Evolutionary conservation across 2,113 vertebrate species (phyloP), one percentile per base, ranked within the genome.

Genomic region (Aegithalos caudatus): DNA sequence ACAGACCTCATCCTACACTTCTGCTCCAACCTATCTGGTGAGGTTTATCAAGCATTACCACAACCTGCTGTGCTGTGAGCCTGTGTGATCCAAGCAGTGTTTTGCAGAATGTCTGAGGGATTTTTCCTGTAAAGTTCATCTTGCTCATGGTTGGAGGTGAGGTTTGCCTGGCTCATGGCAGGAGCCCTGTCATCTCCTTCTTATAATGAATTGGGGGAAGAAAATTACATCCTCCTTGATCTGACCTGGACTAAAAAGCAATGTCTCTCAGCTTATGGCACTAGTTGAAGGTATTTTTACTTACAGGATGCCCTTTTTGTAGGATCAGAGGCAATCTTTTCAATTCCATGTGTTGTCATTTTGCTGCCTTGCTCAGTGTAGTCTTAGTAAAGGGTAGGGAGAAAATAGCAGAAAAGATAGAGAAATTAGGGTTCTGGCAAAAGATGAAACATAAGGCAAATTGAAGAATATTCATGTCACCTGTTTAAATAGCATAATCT

Each of bases 11-110:
- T 47, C 38, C 80, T 78, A 2, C 12, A 6, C 17, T 40, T 83
- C 29, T 81, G 61, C 48, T 71, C 42, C 35, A 66, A 0, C 6
- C 24, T 22, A 0, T 33, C 9, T 65, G 37, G 11, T 0, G 8
- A 77, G 33, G 29, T 56, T 81, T 81, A 35, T 73, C 23, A 5
- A 66, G 51, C 40, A 2, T 28, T 45, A 10, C 19, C 29, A 8
- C 56, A 65, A 23, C 40, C 12, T 22, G 24, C 65, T 64, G 62
- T n/a, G 23, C 44, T 27, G 33, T 18, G 31, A 82, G 42, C 61
- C 35, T 6, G 0, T 48, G 47, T 31, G 31, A 15, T 28, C 72
- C 1, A 16, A 29, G 24, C 50, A 17, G 6, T 2, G 3, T 51
- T 40, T 69, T 50, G 62, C 69, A 53, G 35, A 42, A 20, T 14